Base-by-base conservation (phyloP, 2,888 invertebrate genomes). In the Epicampocera succincta region DNA sequence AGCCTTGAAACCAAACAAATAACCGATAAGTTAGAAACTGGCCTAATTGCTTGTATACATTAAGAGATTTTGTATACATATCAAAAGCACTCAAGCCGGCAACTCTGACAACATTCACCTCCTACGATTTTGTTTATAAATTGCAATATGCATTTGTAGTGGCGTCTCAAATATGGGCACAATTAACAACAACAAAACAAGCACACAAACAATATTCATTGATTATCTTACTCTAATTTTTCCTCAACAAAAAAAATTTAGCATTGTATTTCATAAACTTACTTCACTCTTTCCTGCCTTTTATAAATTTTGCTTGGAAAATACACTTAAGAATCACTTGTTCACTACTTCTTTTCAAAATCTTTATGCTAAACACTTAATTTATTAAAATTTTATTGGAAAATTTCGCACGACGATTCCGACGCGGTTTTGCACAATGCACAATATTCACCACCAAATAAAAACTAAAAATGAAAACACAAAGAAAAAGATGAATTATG, bases 381-480 rank as follows among this genome's bases (percentile, higher is more conserved):
- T 50, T 46, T n/a, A 72, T 11, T 46, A 29, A 33, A 42, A 33
- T 33, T 46, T 0, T n/a, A 11, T n/a, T 33, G 13, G 12, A 3
- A 48, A 44, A 60, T 75, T 48, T 33, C 8, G 66, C 72, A 80
- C 17, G 33, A 63, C 52, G 19, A 66, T 65, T 42, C 19, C 77
- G 81, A 81, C 77, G 81, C 81, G 74, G 74, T 69, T 74, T 72
- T 38, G 63, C 78, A 77, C 77, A 69, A 60, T 48, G 56, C 25
- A 50, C 48, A 50, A 65, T 63, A 74, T 69, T 80, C 80, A 80
- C 63, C 80, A 50, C 69, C 11, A 42, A 65, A 68, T 60, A 52
- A 50, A 40, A 15, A 58, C 40, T 29, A 61, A 60, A 44, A n/a
- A 77, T 63, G 44, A 52, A 71, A 58, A 48, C 66, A 73, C 52